These are phyloP conservation scores for Deladenus siricidicola DNA, from an alignment of 2,888 invertebrate species.

Conservation along the genomic window DNA sequence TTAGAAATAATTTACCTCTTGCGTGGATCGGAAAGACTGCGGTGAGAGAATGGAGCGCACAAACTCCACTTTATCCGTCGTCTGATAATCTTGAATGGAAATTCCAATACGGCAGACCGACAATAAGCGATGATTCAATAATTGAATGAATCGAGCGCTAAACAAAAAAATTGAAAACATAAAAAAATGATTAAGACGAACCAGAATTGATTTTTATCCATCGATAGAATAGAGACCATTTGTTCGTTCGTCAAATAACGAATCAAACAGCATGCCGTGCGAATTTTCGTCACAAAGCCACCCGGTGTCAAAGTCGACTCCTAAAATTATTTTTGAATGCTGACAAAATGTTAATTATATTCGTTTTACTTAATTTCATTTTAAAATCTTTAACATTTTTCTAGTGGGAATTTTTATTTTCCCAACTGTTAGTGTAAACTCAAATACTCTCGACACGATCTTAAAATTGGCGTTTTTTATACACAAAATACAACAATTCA, in stretches of 20 bases:
- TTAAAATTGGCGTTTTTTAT: no score
- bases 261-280: conserved; percentile 25
- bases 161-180: neutral
- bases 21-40: conserved; percentile 17
- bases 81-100: neutral
- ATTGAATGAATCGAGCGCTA: neutral
- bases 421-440: no score
- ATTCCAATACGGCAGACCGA: neutral
- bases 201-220: conserved; percentile 8
- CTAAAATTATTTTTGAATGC: no score
- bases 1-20: no score
- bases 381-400: no score
- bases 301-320: conserved; percentile 20
- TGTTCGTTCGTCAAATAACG: conserved; percentile 23
- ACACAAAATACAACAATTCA: no score
- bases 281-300: conserved; percentile 24
- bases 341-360: neutral
- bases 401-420: no score
- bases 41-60: conserved; percentile 14
- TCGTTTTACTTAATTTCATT: neutral
- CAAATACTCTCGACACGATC: no score
- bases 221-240: conserved; percentile 8
- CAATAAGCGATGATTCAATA: conserved; percentile 1
- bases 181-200: neutral
- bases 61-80: conserved; percentile 6